Evolutionary conservation across 2,888 invertebrate species (phyloP), one percentile per base, ranked within the genome.

Genomic region (Dynastes grantii): DNA sequence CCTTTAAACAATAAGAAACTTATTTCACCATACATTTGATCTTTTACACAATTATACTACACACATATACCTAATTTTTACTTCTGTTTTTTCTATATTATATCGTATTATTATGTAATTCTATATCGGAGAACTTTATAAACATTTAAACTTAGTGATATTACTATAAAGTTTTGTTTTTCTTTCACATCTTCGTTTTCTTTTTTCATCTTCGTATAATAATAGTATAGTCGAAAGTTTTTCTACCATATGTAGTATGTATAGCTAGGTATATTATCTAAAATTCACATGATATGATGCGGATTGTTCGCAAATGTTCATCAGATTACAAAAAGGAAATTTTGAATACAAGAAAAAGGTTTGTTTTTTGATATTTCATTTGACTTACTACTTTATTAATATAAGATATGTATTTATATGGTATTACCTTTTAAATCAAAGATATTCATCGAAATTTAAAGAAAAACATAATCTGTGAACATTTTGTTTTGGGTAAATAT

Each of bases 351-450:
- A 64, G 45, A 64, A 76, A 73, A 70, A 32, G 51, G n/a, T 76
- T 80, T 78, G 80, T 80, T 61, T 27, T 68, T 65, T 51, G 68
- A 68, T 68, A 68, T 32, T 37, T 65, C 3, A 4, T 11, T 68
- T 68, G 58, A 22, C 55, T 63, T 76, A 78, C 68, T 63, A 78
- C 77, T 82, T 78, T 81, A 84, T 80, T 83, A 83, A 84, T 86
- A 84, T 86, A 84, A 83, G 86, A 85, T 85, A 86, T 87, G 86
- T 87, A 85, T 45, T 45, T 45, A 45, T 85, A 82, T 58, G 37
- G n/a, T 61, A 61, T 73, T 37, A 37, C 16, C 32, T 40, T 65
- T 13, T 65, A 65, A 2, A n/a, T 8, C 9, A 9, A 22, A 45
- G 22, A 67, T 82, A 80, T 84, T 82, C 82, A 76, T 40, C 81